Evolutionary conservation across 2,888 invertebrate genomes (phyloP).

Genomic region (Eristalis intricaria): DNA sequence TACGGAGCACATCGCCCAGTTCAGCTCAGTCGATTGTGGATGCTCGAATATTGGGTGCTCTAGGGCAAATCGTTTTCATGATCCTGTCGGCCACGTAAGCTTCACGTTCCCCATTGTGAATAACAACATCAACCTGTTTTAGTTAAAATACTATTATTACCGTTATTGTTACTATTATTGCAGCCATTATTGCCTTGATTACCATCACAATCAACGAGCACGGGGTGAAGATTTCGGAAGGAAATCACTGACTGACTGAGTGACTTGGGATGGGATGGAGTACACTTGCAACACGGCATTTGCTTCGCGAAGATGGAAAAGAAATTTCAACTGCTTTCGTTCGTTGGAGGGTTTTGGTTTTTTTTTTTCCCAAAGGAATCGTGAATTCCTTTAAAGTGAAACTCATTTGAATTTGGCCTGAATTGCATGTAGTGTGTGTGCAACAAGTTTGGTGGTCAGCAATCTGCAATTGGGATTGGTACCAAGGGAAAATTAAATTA

Average conservation of each 20-base stretch:
- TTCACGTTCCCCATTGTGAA: slow-evolving; percentile 49
- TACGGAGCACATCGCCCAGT: background rate
- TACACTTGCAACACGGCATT: slow-evolving; percentile 34
- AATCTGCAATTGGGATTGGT: background rate
- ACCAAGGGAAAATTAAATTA: background rate
- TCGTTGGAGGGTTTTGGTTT: slow-evolving; percentile 7
- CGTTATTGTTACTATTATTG: slow-evolving; percentile 64
- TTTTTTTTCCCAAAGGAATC: slow-evolving; percentile 20
- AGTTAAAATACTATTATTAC: slow-evolving; percentile 68
- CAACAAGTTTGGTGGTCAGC: background rate
- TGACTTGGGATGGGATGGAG: background rate
- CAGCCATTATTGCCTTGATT: slow-evolving; percentile 58
- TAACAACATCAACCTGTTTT: slow-evolving; percentile 63
- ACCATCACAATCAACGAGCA: slow-evolving; percentile 51
- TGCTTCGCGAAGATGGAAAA: slow-evolving; percentile 13
- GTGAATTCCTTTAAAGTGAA: slow-evolving; percentile 49
- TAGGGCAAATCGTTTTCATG: slow-evolving; percentile 62
- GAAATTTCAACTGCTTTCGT: slow-evolving; percentile 56
- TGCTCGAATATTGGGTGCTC: slow-evolving; percentile 57
- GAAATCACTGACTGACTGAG: slow-evolving; percentile 31
- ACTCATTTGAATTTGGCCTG: slow-evolving; percentile 50
- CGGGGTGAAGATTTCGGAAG: slow-evolving; percentile 51
- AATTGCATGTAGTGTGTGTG: slow-evolving; percentile 26
- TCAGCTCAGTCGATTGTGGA: slow-evolving; percentile 13
- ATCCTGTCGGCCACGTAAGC: slow-evolving; percentile 40